Evolutionary conservation across 2,888 invertebrate species (phyloP), one percentile per base, ranked within the genome.

Genomic region (Hoplodrina ambigua): DNA sequence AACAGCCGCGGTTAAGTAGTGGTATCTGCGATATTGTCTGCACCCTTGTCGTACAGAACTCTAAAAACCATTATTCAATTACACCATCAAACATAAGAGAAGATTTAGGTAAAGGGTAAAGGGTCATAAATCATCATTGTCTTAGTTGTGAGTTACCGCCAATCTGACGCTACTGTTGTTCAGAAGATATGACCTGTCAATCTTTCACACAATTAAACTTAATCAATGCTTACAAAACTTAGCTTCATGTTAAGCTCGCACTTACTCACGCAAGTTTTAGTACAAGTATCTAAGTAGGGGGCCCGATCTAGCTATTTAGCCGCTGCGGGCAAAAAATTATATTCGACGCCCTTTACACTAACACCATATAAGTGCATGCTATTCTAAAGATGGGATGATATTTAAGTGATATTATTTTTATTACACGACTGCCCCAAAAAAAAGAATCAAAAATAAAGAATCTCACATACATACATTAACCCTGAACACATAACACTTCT

Each of bases 51-150:
- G 25, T 25, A 25, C 25, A 2, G 25, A 25, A 25, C 46, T 60
- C 72, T 72, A 52, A 78, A 49, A 76, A 72, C 20, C 15, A 10
- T 41, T 44, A 56, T 41, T 46, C 33, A 7, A 7, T 33, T 33
- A 33, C 4, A 13, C 8, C 11, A 17, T 4, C 30, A 41, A 13
- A 13, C 10, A 2, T 19, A 17, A n/a, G 15, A 41, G 37, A 57
- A 49, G 20, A 53, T 72, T 78, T 20, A n/a, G 10, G 0, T 20
- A 53, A n/a, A 53, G 30, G 15, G 6, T 37, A 46, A 46, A 56
- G 25, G 46, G n/a, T 11, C 49, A 54, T 49, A 54, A 67, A 37
- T 76, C 33, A 56, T 52, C 33, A 37, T 69, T 52, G 11, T 19
- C 11, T 49, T 30, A 41, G 20, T 52, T 37, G 11, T 19, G 20